phyloP scores from a whole-genome alignment of 1,140 invertebrate genomes.

The Diabrotica virgifera region DNA sequence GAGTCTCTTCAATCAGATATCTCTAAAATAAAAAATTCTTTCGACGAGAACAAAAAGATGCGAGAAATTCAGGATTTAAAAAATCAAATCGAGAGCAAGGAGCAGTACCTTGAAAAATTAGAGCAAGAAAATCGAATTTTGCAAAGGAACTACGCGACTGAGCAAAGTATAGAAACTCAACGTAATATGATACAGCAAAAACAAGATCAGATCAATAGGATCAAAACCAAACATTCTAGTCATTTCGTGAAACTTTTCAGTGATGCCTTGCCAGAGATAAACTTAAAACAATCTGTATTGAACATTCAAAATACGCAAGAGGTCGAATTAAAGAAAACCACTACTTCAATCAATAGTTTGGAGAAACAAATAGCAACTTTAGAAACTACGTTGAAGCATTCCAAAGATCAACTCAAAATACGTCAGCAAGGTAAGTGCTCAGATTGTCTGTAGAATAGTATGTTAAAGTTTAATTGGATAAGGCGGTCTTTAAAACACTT shows the following conservation, averaged over 20 bases:
- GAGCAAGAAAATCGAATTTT: slow-evolving; percentile 54
- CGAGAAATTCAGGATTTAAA: slow-evolving; percentile 52
- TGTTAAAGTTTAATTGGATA: too few relatives aligned
- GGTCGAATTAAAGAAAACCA: slow-evolving; percentile 54
- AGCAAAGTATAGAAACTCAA: slow-evolving; percentile 45
- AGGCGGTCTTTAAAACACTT: too few relatives aligned
- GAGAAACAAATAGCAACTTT: slow-evolving; percentile 54
- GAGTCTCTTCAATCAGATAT: slow-evolving; percentile 54
- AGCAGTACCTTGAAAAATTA: slow-evolving; percentile 49
- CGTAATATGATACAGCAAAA: slow-evolving; percentile 50
- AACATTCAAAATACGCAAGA: slow-evolving; percentile 50
- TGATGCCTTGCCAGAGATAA: slow-evolving; percentile 57
- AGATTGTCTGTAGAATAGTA: neutral
- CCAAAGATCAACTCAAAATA: slow-evolving; percentile 36
- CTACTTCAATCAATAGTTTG: slow-evolving; percentile 59
- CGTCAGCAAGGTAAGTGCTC: slow-evolving; percentile 34
- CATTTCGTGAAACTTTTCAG: slow-evolving; percentile 59
- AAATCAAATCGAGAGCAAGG: slow-evolving; percentile 52
- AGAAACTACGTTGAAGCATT: slow-evolving; percentile 40
- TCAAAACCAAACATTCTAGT: slow-evolving; percentile 61
- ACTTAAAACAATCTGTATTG: slow-evolving; percentile 60
- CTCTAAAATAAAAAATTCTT: slow-evolving; percentile 53
- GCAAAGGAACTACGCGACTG: slow-evolving; percentile 48
- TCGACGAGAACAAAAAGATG: slow-evolving; percentile 47
- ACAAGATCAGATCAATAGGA: slow-evolving; percentile 57